Evolutionary conservation across 2,888 invertebrate genomes (phyloP), one percentile per base, ranked within the genome.

Genomic region (Koerneria pararmatus): DNA sequence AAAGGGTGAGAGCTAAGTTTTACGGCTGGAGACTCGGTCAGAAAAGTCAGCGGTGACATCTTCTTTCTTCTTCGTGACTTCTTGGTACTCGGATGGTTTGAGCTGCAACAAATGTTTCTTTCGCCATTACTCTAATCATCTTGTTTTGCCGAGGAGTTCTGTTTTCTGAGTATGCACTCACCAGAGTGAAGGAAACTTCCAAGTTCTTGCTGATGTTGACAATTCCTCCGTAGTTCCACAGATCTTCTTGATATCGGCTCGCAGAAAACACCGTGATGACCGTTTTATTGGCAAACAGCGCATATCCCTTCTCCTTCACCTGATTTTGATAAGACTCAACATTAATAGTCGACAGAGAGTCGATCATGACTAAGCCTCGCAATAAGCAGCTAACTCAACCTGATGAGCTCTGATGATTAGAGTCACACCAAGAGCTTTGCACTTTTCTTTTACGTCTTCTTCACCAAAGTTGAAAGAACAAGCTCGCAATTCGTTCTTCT

Each of bases 391-490:
- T 41, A n/a, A 11, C 32, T 32, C 1, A 35, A 66, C 66, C 61
- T 66, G 66, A 35, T 66, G 66, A 1, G 66, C 66, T 2, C 66
- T 37, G 22, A 66, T 66, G 49, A 66, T 41, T 56, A 58, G 53
- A 24, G 35, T 34, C 6, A 66, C 27, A 1, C 61, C 66, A 22
- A 66, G 46, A 31, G 53, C 61, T 34, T 66, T 66, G 48, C 58
- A 53, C 32, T 41, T 41, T 24, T 66, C 66, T 11, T 66, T 56
- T 6, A 70, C 70, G 22, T 70, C 68, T 19, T 70, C 68, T 51
- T 71, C 70, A 2, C 70, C 70, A 51, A 70, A 71, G 2, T 65
- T 59, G 62, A 63, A 58, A 11, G 71, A 70, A 41, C 59, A 58
- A 22, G 66, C 62, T 24, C 71, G 65, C 31, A 71, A 37, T 22